These are phyloP conservation scores for Oligia fasciuncula DNA, from an alignment of 2,888 invertebrate genomes.

Conservation along the genomic window DNA sequence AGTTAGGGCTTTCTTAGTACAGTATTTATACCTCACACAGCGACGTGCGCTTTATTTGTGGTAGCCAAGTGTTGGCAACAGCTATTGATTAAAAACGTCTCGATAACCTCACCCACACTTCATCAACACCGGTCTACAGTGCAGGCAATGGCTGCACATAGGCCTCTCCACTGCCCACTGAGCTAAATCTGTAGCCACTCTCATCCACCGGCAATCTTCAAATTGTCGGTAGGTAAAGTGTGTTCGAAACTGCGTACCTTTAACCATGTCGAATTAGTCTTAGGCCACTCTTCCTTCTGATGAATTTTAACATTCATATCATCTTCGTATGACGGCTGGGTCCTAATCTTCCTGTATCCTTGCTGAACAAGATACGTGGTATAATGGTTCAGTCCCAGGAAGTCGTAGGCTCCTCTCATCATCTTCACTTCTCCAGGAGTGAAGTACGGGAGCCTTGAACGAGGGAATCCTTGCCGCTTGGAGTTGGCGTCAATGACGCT, in stretches of 20 bases:
- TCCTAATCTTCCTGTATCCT: constrained; percentile 67
- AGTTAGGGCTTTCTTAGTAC: neutral
- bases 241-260: constrained; percentile 73
- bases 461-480: constrained; percentile 88
- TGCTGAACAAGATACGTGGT: constrained; percentile 88
- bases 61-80: neutral
- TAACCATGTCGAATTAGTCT: constrained; percentile 86
- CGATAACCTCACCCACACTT: neutral
- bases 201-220: neutral
- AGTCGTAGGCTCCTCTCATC: constrained; percentile 92
- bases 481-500: constrained; percentile 90
- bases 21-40: neutral
- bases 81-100: neutral
- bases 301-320: constrained; percentile 81
- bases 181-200: neutral
- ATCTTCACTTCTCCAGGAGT: constrained; percentile 90
- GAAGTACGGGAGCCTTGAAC: constrained; percentile 91
- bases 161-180: neutral
- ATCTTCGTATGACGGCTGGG: constrained; percentile 78
- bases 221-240: no score
- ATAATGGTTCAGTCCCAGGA: constrained; percentile 94
- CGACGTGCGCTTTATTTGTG: neutral
- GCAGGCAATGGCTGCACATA: neutral
- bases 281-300: constrained; percentile 88
- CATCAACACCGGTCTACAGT: neutral